Evolutionary conservation across 2,797 vertebrate genomes (phyloP).

Genomic region (Carapus acus): DNA sequence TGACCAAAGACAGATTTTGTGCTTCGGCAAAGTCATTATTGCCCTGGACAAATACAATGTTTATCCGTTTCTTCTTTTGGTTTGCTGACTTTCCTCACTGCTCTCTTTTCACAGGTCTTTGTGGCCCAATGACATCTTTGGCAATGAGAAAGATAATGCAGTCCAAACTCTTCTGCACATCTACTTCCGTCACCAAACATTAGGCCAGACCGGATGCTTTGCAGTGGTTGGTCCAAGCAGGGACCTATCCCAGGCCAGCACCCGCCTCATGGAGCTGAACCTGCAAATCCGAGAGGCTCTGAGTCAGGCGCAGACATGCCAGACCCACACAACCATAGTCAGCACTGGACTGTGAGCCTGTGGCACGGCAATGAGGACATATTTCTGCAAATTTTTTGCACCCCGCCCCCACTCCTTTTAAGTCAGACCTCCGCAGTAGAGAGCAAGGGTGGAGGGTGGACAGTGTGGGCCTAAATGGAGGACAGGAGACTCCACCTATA

Average conservation of each 20-base stretch:
- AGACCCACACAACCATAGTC: constrained; percentile 59
- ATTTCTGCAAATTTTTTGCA: no score
- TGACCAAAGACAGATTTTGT: no score
- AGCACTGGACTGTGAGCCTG: constrained; percentile 86
- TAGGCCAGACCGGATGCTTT: constrained; percentile 93
- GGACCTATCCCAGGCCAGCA: constrained; percentile 88
- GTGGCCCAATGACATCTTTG: constrained; percentile 97
- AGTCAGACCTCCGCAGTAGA: constrained; percentile 44
- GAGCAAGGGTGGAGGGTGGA: constrained; percentile 33
- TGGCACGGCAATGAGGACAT: constrained; percentile 1
- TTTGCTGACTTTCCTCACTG: neutral
- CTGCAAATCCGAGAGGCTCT: constrained; percentile 93
- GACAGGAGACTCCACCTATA: constrained; percentile 60
- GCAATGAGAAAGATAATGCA: constrained; percentile 84
- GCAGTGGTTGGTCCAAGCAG: constrained; percentile 89
- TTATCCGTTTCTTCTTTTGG: no score
- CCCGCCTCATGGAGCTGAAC: constrained; percentile 95
- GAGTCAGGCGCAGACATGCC: constrained; percentile 80
- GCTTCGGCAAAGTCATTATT: no score
- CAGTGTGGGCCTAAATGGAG: constrained; percentile 37
- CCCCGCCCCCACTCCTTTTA: constrained; percentile 3
- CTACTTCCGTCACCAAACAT: constrained; percentile 95
- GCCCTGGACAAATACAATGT: no score
- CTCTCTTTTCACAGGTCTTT: constrained; percentile 75
- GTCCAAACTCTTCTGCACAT: constrained; percentile 93